Conservation (phyloP, 2,797 vertebrate species). For the Garrulus glandarius region DNA sequence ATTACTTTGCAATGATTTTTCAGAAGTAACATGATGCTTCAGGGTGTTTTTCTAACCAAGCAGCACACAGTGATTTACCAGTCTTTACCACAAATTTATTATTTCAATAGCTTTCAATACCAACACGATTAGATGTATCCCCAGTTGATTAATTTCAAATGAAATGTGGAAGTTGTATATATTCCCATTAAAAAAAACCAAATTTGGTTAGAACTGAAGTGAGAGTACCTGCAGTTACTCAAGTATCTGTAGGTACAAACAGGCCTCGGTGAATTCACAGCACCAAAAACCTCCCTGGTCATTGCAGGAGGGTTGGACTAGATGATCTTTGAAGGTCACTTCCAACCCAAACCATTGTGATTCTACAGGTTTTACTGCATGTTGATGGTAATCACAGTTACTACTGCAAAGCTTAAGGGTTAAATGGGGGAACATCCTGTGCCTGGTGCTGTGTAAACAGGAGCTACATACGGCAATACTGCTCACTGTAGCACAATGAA, state of each 20-base stretch:
- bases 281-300: background rate
- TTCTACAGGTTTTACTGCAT: background rate
- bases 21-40: background rate
- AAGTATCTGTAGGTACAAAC: background rate
- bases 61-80: background rate
- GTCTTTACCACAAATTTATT: background rate
- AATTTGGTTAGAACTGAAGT: background rate
- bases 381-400: rapidly evolving
- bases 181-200: background rate
- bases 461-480: background rate
- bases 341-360: background rate
- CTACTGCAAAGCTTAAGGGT: background rate
- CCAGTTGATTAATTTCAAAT: background rate
- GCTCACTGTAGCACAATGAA: background rate
- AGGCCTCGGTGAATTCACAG: background rate
- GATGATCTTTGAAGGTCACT: background rate
- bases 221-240: background rate
- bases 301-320: background rate
- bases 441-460: background rate
- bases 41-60: background rate
- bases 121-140: background rate
- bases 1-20: background rate
- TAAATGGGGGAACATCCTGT: background rate
- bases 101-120: background rate
- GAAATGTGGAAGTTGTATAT: background rate